Evolutionary conservation across 64 coral and sea anemone species (phyloP).

Genomic region (Montipora sp.): DNA sequence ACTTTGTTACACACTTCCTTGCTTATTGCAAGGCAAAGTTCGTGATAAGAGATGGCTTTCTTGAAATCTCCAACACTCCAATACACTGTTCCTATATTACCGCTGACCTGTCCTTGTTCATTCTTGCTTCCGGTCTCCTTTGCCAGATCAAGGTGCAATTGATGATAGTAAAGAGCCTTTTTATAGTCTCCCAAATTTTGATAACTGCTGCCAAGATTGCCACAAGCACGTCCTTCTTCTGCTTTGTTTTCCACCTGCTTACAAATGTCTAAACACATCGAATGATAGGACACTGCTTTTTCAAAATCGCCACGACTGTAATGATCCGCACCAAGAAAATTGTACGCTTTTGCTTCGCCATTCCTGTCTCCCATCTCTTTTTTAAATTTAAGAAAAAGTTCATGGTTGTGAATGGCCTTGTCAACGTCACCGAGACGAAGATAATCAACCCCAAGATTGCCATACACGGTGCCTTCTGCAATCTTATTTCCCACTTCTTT

Average conservation of each 20-base stretch:
- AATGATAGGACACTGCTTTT: neutral
- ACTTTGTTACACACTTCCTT: neutral
- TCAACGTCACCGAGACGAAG: neutral
- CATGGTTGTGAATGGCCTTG: neutral
- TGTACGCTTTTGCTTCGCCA: neutral
- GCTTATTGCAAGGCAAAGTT: neutral
- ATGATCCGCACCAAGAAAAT: neutral
- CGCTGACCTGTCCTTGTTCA: neutral
- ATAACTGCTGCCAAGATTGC: neutral
- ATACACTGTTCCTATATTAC: neutral
- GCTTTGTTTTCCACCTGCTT: neutral
- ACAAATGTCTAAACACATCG: neutral
- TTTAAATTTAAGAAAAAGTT: neutral
- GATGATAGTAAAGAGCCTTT: neutral
- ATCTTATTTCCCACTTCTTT: conserved; percentile 1
- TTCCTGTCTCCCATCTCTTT: neutral
- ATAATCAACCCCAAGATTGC: neutral
- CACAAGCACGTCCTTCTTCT: neutral
- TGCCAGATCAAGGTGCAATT: neutral
- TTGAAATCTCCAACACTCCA: neutral
- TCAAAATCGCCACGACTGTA: neutral
- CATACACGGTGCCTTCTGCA: neutral
- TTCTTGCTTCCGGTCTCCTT: neutral
- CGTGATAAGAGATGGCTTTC: neutral
- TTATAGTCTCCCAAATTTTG: neutral